A percentile compares a stretch with the other conserved stretches of the same genome.
phyloP scores from a whole-genome alignment of 2,797 vertebrate genomes.

The Tadarida brasiliensis region DNA sequence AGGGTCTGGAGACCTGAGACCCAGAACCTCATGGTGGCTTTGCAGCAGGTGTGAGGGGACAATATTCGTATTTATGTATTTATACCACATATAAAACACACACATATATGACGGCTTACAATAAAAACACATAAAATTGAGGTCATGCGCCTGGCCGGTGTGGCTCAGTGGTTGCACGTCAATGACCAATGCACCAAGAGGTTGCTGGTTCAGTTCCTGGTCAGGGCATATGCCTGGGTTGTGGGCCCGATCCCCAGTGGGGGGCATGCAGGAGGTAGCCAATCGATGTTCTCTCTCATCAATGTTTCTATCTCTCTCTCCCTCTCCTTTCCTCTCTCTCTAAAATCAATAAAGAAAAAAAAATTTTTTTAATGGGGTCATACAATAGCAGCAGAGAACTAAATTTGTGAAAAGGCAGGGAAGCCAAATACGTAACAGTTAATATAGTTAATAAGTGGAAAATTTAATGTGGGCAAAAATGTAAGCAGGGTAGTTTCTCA shows the following conservation, averaged over 20 bases:
- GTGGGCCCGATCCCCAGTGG: too few species aligned
- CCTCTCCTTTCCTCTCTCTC: too few species aligned
- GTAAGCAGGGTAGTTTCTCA: neutral
- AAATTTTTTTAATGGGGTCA: neutral
- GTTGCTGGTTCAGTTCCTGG: too few species aligned
- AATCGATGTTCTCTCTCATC: too few species aligned
- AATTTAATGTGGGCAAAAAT: neutral
- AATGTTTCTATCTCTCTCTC: too few species aligned
- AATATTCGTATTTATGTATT: neutral
- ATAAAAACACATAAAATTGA: neutral
- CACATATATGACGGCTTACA: neutral
- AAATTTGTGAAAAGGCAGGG: neutral
- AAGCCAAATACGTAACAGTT: neutral
- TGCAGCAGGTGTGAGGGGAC: neutral
- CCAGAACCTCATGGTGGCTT: neutral
- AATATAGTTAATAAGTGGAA: neutral
- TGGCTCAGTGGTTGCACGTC: too few species aligned
- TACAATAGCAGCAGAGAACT: neutral
- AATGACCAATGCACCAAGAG: too few species aligned
- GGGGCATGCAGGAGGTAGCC: too few species aligned
- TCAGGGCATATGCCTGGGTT: too few species aligned
- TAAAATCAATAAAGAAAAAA: too few species aligned
- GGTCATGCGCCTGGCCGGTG: too few species aligned
- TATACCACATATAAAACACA: neutral
- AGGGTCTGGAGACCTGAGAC: neutral